Conservation (phyloP, 2,797 vertebrate species). For the Trachurus trachurus region DNA sequence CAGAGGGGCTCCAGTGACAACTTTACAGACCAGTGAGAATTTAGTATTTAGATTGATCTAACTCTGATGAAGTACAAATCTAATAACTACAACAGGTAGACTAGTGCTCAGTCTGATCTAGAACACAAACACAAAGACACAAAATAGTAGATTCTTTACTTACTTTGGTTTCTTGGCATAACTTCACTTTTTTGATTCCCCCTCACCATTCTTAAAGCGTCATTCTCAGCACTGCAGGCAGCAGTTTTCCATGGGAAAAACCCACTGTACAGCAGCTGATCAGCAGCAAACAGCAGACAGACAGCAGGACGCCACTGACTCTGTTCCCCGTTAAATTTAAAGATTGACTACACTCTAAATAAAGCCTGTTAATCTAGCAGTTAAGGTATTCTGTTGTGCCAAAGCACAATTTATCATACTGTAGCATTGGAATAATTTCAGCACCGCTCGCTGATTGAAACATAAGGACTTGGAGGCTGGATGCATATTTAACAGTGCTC, state of each 20-base stretch:
- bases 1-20: background rate
- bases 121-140: too few relatives aligned
- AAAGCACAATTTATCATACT: conserved; percentile 17
- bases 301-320: background rate
- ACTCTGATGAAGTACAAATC: background rate
- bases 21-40: background rate
- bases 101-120: too few relatives aligned
- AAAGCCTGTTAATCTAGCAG: background rate
- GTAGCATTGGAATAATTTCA: background rate
- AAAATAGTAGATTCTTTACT: too few relatives aligned
- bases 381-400: background rate
- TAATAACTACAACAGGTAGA: background rate
- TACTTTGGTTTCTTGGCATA: background rate
- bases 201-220: background rate
- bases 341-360: conserved; percentile 5
- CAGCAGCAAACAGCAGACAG: background rate
- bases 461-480: conserved; percentile 5
- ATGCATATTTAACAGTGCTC: background rate
- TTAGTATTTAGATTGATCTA: background rate
- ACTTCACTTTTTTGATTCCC: too few relatives aligned
- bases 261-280: background rate
- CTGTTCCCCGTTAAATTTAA: conserved; percentile 10
- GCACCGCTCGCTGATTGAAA: background rate
- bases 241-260: background rate
- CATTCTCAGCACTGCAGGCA: background rate